These are phyloP conservation scores for Huso huso DNA, from an alignment of 2,797 vertebrate species.

Conservation along the genomic window DNA sequence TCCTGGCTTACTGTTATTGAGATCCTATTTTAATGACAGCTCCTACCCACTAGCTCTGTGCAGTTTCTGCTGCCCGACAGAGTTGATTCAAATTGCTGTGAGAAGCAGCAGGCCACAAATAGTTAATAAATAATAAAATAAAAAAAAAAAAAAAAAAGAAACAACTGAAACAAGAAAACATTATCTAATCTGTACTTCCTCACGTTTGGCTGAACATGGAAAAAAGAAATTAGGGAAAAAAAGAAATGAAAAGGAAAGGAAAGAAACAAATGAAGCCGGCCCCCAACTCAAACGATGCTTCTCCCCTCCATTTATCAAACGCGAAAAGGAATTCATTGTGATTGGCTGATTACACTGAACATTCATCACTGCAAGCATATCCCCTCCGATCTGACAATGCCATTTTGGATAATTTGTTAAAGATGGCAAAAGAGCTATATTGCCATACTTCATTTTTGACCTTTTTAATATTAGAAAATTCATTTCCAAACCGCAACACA, in stretches of 20 bases:
- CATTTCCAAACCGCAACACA: slow-evolving; percentile 90
- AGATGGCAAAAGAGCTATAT: slow-evolving; percentile 83
- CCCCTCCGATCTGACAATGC: slow-evolving; percentile 79
- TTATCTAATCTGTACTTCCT: slow-evolving; percentile 55
- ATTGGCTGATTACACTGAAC: slow-evolving; percentile 80
- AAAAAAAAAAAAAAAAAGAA: slow-evolving; percentile 49
- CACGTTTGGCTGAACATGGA: slow-evolving; percentile 32
- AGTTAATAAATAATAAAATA: slow-evolving; percentile 34
- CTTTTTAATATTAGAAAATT: slow-evolving; percentile 96
- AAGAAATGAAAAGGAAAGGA: slow-evolving; percentile 37
- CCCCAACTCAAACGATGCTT: slow-evolving; percentile 54
- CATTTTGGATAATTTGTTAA: slow-evolving; percentile 93
- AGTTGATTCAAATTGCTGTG: too few species aligned
- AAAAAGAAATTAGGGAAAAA: slow-evolving; percentile 29
- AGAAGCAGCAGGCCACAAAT: too few species aligned
- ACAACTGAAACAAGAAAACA: slow-evolving; percentile 59
- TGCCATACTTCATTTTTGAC: slow-evolving; percentile 81
- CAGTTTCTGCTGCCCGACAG: too few species aligned
- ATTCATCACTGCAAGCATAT: slow-evolving; percentile 78
- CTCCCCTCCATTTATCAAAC: slow-evolving; percentile 70
- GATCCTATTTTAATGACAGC: too few species aligned
- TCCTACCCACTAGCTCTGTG: too few species aligned
- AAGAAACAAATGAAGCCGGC: slow-evolving; percentile 68
- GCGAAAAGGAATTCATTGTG: slow-evolving; percentile 75
- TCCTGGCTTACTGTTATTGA: too few species aligned